Evolutionary conservation across 2,797 vertebrate genomes (phyloP).

Genomic region (Fratercula arctica): DNA sequence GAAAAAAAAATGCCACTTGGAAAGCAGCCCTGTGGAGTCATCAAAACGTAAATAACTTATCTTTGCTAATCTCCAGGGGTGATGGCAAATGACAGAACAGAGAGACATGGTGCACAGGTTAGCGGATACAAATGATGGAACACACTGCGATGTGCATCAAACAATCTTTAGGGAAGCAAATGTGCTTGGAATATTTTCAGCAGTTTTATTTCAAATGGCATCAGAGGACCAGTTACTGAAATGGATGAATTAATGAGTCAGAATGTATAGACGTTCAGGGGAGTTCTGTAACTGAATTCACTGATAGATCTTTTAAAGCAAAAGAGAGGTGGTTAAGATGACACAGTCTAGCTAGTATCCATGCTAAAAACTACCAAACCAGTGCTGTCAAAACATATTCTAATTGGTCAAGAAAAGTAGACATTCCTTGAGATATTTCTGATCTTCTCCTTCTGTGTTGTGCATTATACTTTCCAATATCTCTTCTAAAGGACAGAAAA

Average conservation of each 20-base stretch:
- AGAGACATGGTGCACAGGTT: background rate
- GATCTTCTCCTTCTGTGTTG: background rate
- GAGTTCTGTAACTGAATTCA: background rate
- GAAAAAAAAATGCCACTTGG: background rate
- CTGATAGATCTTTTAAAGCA: background rate
- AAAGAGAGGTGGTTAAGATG: background rate
- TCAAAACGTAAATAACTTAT: constrained; percentile 23
- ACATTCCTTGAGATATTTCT: background rate
- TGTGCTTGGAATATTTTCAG: constrained; percentile 13
- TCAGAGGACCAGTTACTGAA: background rate
- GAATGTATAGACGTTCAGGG: background rate
- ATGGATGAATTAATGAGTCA: constrained; percentile 13
- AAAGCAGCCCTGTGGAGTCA: background rate
- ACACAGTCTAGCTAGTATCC: background rate
- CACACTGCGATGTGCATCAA: background rate
- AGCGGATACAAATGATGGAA: background rate
- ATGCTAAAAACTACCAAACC: background rate
- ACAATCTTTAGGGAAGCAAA: constrained; percentile 14
- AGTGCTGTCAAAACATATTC: background rate
- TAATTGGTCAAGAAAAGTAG: background rate
- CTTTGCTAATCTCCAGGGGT: background rate
- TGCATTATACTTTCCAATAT: background rate
- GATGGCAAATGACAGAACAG: background rate
- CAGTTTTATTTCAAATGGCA: constrained; percentile 23
- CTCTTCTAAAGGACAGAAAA: background rate